Base-by-base conservation (phyloP, 92 coral and sea anemone species). In the Heliopora coerulea region DNA sequence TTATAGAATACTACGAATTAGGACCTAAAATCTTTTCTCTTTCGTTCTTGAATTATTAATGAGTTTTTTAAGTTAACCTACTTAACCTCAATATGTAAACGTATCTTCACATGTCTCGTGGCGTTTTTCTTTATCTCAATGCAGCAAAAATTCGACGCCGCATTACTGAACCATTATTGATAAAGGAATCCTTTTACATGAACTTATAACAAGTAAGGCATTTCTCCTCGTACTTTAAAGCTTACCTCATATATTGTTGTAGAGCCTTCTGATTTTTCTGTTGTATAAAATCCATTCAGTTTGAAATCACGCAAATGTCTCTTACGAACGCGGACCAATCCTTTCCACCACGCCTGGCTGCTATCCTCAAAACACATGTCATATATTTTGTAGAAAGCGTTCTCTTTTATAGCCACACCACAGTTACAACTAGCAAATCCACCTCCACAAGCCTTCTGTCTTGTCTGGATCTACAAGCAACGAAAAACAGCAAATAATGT, bases 211-310 rank as follows among this genome's bases (percentile, higher is more conserved):
- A n/a, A n/a, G n/a, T n/a, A n/a, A n/a, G n/a, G n/a, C 3, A 3
- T 6, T 0, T 5, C 40, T 3, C 23, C 30, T 37, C 8, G 12
- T 12, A 21, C 11, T 13, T 14, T 25, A 18, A 0, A 27, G 67
- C 83, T 69, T 58, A 79, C 83, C 24, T 70, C 75, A 56, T 79
- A 68, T n/a, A 66, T 24, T 4, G 75, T 32, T 34, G 57, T 24
- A 56, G 62, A 30, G 11, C 84, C 84, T 19, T 72, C 56, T 6
- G 65, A 26, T n/a, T 8, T 49, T 34, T 72, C 28, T 32, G 19
- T 27, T 68, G 68, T 61, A 61, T 9, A 61, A 21, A 61, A 61
- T 1, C 68, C 68, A 27, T 61, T 61, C 30, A 34, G 7, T 34
- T 61, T 14, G 26, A 42, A 61, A 10, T 61, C 44, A 14, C 15